phyloP scores from a whole-genome alignment of 2,888 invertebrate species.

The Ypsolopha scabrella region DNA sequence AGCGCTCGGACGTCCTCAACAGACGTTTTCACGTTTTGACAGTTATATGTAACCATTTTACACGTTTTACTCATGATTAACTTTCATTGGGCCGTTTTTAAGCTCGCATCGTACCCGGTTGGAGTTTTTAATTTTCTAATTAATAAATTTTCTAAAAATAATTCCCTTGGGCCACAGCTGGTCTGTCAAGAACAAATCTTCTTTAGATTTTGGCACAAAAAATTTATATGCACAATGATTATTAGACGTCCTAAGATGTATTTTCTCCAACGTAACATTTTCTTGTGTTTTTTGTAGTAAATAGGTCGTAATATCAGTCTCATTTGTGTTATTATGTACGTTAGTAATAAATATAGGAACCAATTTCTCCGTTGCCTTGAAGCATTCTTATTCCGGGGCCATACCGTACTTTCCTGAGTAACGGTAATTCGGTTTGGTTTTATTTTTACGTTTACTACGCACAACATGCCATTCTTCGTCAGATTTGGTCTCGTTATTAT shows the following conservation, averaged over 20 bases:
- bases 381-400: background rate
- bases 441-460: no score
- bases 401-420: slow-evolving; percentile 3
- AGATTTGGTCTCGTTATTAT: background rate
- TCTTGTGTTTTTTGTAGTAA: background rate
- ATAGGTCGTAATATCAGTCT: slow-evolving; percentile 1
- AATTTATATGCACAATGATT: slow-evolving; percentile 9
- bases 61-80: background rate
- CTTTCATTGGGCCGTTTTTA: background rate
- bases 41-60: background rate
- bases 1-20: background rate
- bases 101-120: no score
- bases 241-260: background rate
- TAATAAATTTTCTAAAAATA: slow-evolving; percentile 6
- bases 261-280: background rate
- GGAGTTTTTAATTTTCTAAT: background rate
- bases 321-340: slow-evolving; percentile 1
- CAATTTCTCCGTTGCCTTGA: slow-evolving; percentile 6
- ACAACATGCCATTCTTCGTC: background rate
- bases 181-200: slow-evolving; percentile 7
- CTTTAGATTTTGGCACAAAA: slow-evolving; percentile 5
- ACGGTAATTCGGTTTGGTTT: slow-evolving; percentile 3
- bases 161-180: slow-evolving; percentile 10
- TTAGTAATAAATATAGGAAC: slow-evolving; percentile 6
- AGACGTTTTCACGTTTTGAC: background rate